Evolutionary conservation across 2,888 invertebrate genomes (phyloP).

Genomic region (Morinoia aosen): DNA sequence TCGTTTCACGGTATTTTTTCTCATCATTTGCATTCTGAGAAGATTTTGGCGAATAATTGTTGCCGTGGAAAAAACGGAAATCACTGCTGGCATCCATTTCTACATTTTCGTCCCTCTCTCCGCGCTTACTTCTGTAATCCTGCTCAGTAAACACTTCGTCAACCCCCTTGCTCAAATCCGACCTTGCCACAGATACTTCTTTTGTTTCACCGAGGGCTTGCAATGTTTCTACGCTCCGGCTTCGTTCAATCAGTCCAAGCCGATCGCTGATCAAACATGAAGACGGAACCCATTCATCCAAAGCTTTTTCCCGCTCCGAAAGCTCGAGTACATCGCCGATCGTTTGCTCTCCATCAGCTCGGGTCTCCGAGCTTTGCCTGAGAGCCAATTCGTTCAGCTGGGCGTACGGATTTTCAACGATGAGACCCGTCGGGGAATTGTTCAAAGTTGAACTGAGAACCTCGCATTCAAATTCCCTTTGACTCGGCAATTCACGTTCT

Average conservation of each 20-base stretch:
- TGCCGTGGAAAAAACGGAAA: constrained; percentile 20
- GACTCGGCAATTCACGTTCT: not conserved
- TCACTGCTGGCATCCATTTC: constrained; percentile 34
- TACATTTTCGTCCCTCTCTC: not conserved
- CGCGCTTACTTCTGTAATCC: not conserved
- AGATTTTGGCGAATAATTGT: not conserved
- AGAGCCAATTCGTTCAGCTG: constrained; percentile 5
- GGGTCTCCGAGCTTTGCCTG: not conserved
- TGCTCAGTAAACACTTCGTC: not conserved
- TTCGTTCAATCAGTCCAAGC: constrained; percentile 35
- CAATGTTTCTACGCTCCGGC: constrained; percentile 27
- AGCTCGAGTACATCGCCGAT: constrained; percentile 40
- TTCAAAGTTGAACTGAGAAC: constrained; percentile 14
- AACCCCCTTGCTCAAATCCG: not conserved
- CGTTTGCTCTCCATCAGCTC: constrained; percentile 46
- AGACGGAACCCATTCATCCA: constrained; percentile 48
- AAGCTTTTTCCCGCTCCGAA: constrained; percentile 49
- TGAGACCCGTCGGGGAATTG: not conserved
- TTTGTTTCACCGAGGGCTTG: not conserved
- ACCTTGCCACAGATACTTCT: constrained; percentile 8
- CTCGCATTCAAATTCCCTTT: not conserved
- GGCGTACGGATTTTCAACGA: constrained; percentile 25
- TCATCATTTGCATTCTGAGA: not conserved
- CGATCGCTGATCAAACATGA: constrained; percentile 52
- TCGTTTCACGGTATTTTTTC: not conserved